Conservation (phyloP, 1,140 invertebrate genomes). For the Drosophila azteca region DNA sequence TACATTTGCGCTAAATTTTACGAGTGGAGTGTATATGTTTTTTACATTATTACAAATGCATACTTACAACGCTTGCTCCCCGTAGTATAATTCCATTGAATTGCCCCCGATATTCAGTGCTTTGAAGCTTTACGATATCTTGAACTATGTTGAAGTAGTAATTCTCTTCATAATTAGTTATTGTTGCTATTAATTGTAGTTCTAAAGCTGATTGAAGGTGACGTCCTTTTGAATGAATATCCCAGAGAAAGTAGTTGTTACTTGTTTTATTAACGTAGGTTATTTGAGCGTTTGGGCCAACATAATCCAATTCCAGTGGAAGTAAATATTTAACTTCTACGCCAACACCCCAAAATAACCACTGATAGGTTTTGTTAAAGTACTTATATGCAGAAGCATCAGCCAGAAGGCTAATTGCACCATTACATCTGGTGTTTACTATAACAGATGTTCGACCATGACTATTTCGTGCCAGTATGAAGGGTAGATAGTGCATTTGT, state of each 20-base stretch:
- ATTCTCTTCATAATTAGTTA: constrained; percentile 1
- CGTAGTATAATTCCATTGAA: constrained; percentile 64
- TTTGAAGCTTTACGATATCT: constrained; percentile 60
- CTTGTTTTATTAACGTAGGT: constrained; percentile 62
- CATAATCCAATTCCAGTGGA: constrained; percentile 50
- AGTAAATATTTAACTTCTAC: constrained; percentile 41
- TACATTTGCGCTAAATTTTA: too few relatives aligned
- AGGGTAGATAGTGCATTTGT: constrained; percentile 19
- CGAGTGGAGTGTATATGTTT: too few relatives aligned
- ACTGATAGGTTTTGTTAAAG: constrained; percentile 77
- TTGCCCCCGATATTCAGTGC: constrained; percentile 54
- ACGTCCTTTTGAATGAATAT: constrained; percentile 70
- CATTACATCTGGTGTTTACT: constrained; percentile 50
- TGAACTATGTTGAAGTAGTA: constrained; percentile 11
- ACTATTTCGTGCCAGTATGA: constrained; percentile 44
- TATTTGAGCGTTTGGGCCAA: constrained; percentile 74
- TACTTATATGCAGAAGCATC: constrained; percentile 50
- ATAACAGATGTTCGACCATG: constrained; percentile 56
- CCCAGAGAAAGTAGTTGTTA: constrained; percentile 55
- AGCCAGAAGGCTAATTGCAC: constrained; percentile 24
- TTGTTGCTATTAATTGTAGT: constrained; percentile 49
- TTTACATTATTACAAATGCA: background rate
- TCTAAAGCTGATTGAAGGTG: constrained; percentile 57
- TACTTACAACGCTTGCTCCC: constrained; percentile 71
- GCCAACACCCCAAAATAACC: constrained; percentile 59